These are phyloP conservation scores for Microcebus murinus DNA, from an alignment of 2,113 vertebrate species.

Conservation along the genomic window DNA sequence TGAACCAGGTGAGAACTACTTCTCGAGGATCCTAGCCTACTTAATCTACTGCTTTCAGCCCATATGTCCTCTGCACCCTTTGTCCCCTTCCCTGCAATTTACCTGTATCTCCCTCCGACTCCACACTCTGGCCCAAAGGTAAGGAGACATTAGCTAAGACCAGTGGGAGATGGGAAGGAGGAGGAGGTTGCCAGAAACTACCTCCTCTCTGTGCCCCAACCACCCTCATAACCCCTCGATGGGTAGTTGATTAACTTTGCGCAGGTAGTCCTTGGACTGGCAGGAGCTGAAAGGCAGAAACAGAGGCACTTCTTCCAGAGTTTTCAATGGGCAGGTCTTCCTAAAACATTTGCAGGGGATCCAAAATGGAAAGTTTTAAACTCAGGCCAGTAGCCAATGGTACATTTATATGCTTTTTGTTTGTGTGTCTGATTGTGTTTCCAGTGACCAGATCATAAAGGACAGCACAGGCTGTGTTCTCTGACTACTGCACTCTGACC, in stretches of 20 bases:
- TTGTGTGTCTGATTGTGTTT: neutral
- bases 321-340: neutral
- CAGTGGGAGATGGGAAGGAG: neutral
- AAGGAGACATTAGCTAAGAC: neutral
- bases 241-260: neutral
- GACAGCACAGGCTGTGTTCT: neutral
- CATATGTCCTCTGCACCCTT: neutral
- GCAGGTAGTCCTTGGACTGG: neutral
- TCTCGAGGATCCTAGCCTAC: neutral
- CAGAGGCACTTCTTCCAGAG: neutral
- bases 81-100: neutral
- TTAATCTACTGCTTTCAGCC: neutral
- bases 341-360: neutral
- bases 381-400: neutral
- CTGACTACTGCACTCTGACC: neutral
- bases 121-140: neutral
- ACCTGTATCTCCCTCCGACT: neutral
- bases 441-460: neutral
- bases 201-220: neutral
- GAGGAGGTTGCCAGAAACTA: neutral
- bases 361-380: neutral
- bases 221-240: neutral
- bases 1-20: neutral
- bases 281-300: neutral
- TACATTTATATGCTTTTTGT: neutral